A percentile compares a stretch with the other conserved stretches of the same genome.
phyloP scores from a whole-genome alignment of 2,113 vertebrate genomes.

The Atractosteus spatula region DNA sequence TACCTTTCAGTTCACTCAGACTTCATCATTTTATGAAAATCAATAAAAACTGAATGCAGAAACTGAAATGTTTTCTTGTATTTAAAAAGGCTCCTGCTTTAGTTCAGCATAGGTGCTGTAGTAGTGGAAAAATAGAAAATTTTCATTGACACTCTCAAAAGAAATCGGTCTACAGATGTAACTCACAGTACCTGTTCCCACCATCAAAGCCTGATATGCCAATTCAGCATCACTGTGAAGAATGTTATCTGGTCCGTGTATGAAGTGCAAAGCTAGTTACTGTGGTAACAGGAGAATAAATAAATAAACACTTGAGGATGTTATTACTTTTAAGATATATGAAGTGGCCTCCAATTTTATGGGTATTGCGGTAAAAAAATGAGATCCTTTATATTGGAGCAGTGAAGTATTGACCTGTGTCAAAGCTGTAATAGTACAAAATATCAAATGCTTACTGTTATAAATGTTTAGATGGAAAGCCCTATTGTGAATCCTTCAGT shows the following conservation, averaged over 20 bases:
- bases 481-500: background rate
- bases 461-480: conserved; percentile 2
- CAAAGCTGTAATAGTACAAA: background rate
- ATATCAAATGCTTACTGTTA: background rate
- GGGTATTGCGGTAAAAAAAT: background rate
- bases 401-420: background rate
- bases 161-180: too few relatives aligned
- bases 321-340: conserved; percentile 5
- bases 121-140: too few relatives aligned
- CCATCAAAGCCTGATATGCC: too few relatives aligned
- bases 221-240: too few relatives aligned
- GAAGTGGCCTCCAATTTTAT: background rate
- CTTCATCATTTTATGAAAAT: too few relatives aligned
- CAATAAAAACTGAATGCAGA: too few relatives aligned
- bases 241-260: background rate
- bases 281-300: background rate
- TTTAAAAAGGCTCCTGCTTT: too few relatives aligned
- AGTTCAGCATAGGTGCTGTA: too few relatives aligned
- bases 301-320: conserved; percentile 1
- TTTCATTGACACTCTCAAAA: too few relatives aligned
- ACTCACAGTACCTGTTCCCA: too few relatives aligned
- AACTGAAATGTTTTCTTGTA: too few relatives aligned
- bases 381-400: background rate
- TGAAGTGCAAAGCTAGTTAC: background rate
- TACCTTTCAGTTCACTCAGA: too few relatives aligned